phyloP scores from a whole-genome alignment of 2,888 invertebrate genomes.

The Epistrophella euchroma region DNA sequence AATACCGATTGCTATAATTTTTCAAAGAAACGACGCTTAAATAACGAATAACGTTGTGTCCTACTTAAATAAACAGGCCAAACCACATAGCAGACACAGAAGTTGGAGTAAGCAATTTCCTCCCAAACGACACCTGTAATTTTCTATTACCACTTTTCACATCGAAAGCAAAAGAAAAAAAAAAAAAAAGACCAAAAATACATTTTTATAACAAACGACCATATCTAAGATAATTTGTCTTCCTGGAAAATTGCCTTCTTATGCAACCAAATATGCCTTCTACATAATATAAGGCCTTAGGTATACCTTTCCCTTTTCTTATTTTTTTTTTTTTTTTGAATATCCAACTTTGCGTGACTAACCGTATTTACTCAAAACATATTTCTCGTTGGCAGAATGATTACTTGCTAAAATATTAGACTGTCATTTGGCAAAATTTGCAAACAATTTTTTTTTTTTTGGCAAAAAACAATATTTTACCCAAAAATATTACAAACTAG shows the following conservation, averaged over 20 bases:
- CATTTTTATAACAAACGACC: conserved; percentile 30
- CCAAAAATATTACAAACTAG: conserved; percentile 10
- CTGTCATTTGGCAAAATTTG: conserved; percentile 70
- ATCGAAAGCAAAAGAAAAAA: background rate
- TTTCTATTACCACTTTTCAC: conserved; percentile 52
- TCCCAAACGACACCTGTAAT: conserved; percentile 31
- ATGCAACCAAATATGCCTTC: conserved; percentile 26
- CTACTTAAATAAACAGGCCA: conserved; percentile 10
- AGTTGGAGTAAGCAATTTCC: conserved; percentile 45
- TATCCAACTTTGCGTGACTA: conserved; percentile 64
- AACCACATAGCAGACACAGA: conserved; percentile 44
- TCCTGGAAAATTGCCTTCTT: conserved; percentile 57
- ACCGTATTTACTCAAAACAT: conserved; percentile 71
- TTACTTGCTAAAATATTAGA: conserved; percentile 75
- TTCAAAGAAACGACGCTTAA: background rate
- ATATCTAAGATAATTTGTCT: conserved; percentile 45
- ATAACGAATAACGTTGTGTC: background rate
- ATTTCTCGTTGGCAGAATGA: conserved; percentile 68
- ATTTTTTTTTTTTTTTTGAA: conserved; percentile 24
- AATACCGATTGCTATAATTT: background rate
- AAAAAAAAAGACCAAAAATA: background rate
- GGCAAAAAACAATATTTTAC: conserved; percentile 50
- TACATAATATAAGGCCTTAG: too few relatives aligned
- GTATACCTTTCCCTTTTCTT: conserved; percentile 5
- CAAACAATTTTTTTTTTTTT: conserved; percentile 30